These are phyloP conservation scores for Girardia tigrina DNA, from an alignment of 2,888 invertebrate genomes.

Conservation along the genomic window DNA sequence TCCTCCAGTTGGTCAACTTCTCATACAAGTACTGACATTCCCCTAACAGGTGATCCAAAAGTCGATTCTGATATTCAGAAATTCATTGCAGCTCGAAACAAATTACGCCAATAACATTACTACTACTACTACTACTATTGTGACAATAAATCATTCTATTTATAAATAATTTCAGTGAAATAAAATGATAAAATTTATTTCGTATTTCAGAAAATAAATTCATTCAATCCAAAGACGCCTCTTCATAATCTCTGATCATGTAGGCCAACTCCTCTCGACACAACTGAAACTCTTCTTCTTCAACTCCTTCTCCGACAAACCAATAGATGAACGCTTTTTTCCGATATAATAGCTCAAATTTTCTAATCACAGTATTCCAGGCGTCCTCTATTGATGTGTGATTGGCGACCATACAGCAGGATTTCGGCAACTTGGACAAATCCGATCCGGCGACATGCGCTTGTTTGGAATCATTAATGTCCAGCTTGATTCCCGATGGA, in stretches of 20 bases:
- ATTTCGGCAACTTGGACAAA: conserved; percentile 58
- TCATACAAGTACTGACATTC: background rate
- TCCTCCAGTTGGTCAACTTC: background rate
- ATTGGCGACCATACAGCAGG: conserved; percentile 69
- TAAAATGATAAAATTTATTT: background rate
- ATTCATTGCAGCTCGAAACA: background rate
- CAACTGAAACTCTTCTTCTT: conserved; percentile 39
- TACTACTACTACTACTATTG: too few species aligned
- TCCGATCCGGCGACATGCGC: conserved; percentile 44
- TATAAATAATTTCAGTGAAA: background rate
- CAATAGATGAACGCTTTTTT: conserved; percentile 40
- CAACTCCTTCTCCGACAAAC: conserved; percentile 40
- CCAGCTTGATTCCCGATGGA: conserved; percentile 48
- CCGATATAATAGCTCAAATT: conserved; percentile 40
- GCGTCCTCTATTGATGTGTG: conserved; percentile 57
- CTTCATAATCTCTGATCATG: conserved; percentile 12
- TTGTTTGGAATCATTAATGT: conserved; percentile 63
- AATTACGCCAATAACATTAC: background rate
- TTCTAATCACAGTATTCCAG: conserved; percentile 39
- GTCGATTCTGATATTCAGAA: conserved; percentile 4
- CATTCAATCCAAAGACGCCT: background rate
- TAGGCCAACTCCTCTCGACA: background rate
- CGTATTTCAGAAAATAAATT: background rate
- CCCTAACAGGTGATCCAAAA: conserved; percentile 2
- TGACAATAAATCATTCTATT: background rate